These are phyloP conservation scores for Amphiprion ocellaris DNA, from an alignment of 2,113 vertebrate genomes.

Conservation along the genomic window DNA sequence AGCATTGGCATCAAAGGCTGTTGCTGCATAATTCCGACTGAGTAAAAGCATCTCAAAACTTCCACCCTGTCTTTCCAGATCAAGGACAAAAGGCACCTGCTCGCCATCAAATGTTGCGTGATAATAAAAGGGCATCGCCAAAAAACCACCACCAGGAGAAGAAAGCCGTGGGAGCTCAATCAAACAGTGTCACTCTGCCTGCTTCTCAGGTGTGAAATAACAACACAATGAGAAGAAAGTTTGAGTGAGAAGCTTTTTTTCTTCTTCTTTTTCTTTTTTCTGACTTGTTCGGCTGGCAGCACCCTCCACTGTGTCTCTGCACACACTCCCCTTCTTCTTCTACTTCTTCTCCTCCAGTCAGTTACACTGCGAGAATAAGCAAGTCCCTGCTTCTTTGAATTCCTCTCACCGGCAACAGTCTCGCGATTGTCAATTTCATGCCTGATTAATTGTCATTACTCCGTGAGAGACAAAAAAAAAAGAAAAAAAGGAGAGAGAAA, in stretches of 20 bases:
- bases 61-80: slow-evolving; percentile 14
- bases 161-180: slow-evolving; percentile 62
- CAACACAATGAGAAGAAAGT: slow-evolving; percentile 64
- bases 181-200: slow-evolving; percentile 61
- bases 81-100: slow-evolving; percentile 25
- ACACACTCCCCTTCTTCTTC: neutral
- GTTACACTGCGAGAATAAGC: slow-evolving; percentile 52
- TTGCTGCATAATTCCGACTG: neutral
- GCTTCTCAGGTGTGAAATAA: slow-evolving; percentile 75
- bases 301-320: slow-evolving; percentile 15
- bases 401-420: slow-evolving; percentile 76
- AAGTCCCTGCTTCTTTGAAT: slow-evolving; percentile 75
- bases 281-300: slow-evolving; percentile 42
- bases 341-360: slow-evolving; percentile 36
- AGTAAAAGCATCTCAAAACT: neutral
- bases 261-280: neutral
- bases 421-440: slow-evolving; percentile 87
- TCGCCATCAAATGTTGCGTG: slow-evolving; percentile 13
- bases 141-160: slow-evolving; percentile 33
- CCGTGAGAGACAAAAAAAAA: slow-evolving; percentile 69
- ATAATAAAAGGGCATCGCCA: slow-evolving; percentile 14
- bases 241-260: slow-evolving; percentile 51
- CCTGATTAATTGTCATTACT: slow-evolving; percentile 87
- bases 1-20: neutral
- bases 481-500: slow-evolving; percentile 46